Conservation (phyloP, 2,888 invertebrate species). For the Eilema depressum region DNA sequence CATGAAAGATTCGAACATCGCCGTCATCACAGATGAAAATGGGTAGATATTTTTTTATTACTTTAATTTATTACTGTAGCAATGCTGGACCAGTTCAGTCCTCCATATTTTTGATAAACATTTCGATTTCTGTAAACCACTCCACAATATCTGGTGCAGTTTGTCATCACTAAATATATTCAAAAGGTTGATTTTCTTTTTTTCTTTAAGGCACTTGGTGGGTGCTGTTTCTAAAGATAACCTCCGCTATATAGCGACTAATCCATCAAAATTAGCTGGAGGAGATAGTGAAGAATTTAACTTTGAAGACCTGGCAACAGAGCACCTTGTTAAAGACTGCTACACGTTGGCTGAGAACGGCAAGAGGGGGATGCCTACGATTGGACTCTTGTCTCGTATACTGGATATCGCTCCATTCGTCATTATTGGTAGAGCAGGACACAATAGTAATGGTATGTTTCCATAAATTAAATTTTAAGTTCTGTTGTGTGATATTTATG, state of each 20-base stretch:
- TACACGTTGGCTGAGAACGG: constrained; percentile 78
- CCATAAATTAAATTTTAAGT: not conserved
- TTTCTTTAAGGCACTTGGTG: constrained; percentile 45
- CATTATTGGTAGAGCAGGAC: constrained; percentile 78
- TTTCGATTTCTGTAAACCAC: no score
- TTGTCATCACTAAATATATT: not conserved
- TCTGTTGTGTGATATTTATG: not conserved
- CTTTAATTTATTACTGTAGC: no score
- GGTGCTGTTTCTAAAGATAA: constrained; percentile 70
- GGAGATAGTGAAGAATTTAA: constrained; percentile 84
- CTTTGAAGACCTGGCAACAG: constrained; percentile 58
- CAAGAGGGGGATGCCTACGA: constrained; percentile 70
- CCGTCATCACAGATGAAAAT: constrained; percentile 64
- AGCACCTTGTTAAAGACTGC: constrained; percentile 89
- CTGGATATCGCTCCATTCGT: constrained; percentile 92
- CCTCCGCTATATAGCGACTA: constrained; percentile 79
- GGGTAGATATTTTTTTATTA: constrained; percentile 52
- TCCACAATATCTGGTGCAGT: no score
- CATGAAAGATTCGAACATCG: constrained; percentile 61
- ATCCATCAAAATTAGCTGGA: constrained; percentile 50
- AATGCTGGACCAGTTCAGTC: no score
- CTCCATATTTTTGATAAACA: no score
- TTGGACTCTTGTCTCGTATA: constrained; percentile 91
- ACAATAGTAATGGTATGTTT: constrained; percentile 25
- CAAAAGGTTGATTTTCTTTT: not conserved